Evolutionary conservation across 2,888 invertebrate genomes (phyloP), one percentile per base, ranked within the genome.

Genomic region (Sarcophaga carnaria): DNA sequence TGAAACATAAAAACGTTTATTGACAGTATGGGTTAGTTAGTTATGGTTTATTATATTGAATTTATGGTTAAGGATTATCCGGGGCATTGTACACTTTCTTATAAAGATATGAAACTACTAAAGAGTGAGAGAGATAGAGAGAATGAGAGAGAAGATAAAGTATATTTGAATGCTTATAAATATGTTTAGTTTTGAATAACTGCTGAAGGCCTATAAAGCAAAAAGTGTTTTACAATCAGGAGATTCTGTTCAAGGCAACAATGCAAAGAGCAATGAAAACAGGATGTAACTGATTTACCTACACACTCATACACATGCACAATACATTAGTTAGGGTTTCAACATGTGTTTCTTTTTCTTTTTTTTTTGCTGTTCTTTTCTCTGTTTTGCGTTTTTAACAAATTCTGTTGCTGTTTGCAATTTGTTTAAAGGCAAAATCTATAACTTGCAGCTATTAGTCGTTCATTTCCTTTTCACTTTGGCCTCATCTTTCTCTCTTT

Each of bases 401-500:
- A 49, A 49, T 49, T 49, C 4, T 49, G 49, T 49, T 11, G 45
- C 47, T 67, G 59, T 12, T 76, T 64, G 78, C 74, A 81, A 84
- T 82, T 87, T 87, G 84, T 79, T 84, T 84, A 67, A 59, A 80
- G 12, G 37, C 64, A 71, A 84, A 84, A 87, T 87, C 87, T 87
- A 87, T 87, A 84, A 82, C 84, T 82, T 87, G 86, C 84, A 84
- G 84, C 81, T 87, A 81, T 78, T 82, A 72, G 80, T 64, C 74
- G 69, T 83, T 76, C 67, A 17, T 37, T 37, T 37, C 37, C 37
- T 22, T 70, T 62, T 25, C 22, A 14, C 54, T 64, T 71, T 70
- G 49, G 12, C 22, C 27, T 27, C 0, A 0, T 27, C 27, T 37
- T 37, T 45, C 17, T 11, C 14, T 14, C 25, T 49, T 69, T 47